A percentile compares a stretch with the other conserved stretches of the same genome.
Conservation (phyloP, 2,888 invertebrate species). For the Dorcus hopei region DNA sequence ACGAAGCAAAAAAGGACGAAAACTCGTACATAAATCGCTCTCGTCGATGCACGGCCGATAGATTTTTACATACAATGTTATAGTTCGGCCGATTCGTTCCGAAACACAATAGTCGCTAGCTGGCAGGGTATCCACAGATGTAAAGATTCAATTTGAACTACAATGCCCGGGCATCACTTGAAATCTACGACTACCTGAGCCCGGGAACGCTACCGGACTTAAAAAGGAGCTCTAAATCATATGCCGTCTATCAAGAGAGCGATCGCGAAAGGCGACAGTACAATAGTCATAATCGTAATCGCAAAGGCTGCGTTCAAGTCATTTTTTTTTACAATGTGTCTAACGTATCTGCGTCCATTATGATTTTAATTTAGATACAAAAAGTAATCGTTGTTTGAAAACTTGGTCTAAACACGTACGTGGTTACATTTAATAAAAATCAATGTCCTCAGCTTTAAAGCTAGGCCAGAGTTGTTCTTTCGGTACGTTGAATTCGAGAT, state of each 20-base stretch:
- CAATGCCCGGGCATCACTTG: constrained; percentile 13
- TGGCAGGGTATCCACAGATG: constrained; percentile 17
- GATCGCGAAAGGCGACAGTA: not conserved
- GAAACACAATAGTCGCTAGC: constrained; percentile 10
- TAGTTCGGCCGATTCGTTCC: constrained; percentile 14
- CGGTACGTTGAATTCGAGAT: no score
- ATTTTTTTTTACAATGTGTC: no score
- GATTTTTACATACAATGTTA: constrained; percentile 16
- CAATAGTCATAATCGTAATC: not conserved
- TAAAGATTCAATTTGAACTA: constrained; percentile 19
- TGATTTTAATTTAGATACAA: constrained; percentile 17
- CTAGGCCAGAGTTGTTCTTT: no score
- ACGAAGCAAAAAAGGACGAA: constrained; percentile 13
- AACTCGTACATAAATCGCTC: constrained; percentile 3
- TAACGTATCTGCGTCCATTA: not conserved
- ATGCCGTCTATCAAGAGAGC: not conserved
- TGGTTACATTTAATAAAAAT: not conserved
- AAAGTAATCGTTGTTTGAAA: not conserved
- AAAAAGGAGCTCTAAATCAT: not conserved
- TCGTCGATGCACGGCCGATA: not conserved
- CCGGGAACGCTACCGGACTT: constrained; percentile 7
- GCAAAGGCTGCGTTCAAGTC: not conserved
- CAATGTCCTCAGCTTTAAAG: not conserved
- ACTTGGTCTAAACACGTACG: not conserved
- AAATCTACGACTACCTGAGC: constrained; percentile 16